phyloP scores from a whole-genome alignment of 2,888 invertebrate genomes.

The Mylabris sibirica region DNA sequence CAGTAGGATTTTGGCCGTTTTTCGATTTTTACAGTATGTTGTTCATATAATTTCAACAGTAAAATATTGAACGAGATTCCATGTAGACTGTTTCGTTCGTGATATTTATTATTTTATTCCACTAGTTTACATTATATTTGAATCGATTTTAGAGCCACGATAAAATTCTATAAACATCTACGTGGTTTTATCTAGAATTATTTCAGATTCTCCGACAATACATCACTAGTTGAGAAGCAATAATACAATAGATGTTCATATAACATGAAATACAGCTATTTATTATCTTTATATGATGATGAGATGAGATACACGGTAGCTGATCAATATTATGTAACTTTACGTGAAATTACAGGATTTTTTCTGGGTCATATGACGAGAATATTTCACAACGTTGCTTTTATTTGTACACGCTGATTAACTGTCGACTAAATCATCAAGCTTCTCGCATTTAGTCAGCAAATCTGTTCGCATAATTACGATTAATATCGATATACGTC shows the following conservation, averaged over 20 bases:
- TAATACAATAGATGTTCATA: background rate
- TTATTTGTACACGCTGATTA: too few relatives aligned
- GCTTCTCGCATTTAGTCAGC: too few relatives aligned
- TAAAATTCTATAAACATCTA: background rate
- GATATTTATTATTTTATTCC: background rate
- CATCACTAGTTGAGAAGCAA: background rate
- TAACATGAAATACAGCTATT: background rate
- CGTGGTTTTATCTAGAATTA: background rate
- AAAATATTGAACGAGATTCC: background rate
- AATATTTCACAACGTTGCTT: too few relatives aligned
- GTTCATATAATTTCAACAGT: background rate
- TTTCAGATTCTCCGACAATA: background rate
- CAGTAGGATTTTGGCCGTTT: constrained; percentile 12
- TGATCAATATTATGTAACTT: too few relatives aligned
- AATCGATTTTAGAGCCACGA: too few relatives aligned
- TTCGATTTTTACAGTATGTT: constrained; percentile 16
- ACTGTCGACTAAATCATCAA: too few relatives aligned
- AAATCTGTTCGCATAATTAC: too few relatives aligned
- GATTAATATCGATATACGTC: too few relatives aligned
- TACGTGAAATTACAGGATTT: too few relatives aligned
- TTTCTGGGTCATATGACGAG: too few relatives aligned
- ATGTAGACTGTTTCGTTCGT: background rate
- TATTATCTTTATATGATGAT: background rate
- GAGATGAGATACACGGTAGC: background rate
- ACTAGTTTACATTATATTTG: background rate